phyloP scores from a whole-genome alignment of 1,140 invertebrate genomes.

The Cyclargus thomasi region DNA sequence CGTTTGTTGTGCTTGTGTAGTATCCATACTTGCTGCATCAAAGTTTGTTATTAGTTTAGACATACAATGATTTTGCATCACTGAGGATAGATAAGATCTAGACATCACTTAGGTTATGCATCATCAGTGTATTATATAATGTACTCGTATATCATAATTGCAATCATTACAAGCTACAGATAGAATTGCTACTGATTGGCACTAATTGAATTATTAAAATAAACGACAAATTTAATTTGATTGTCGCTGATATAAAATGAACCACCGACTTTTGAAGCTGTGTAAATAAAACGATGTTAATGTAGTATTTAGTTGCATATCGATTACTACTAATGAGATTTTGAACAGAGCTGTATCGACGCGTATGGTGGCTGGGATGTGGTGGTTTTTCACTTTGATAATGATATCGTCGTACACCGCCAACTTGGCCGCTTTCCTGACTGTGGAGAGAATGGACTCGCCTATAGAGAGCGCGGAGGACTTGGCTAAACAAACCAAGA shows the following conservation, averaged over 20 bases:
- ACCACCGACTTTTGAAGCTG: too few relatives aligned
- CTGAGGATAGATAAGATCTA: neutral
- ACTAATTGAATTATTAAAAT: neutral
- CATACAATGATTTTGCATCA: conserved; percentile 28
- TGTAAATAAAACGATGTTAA: neutral
- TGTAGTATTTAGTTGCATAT: neutral
- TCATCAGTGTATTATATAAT: neutral
- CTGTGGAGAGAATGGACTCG: conserved; percentile 96
- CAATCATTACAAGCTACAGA: neutral
- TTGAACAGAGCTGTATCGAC: conserved; percentile 86
- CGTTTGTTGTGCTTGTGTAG: conserved; percentile 57
- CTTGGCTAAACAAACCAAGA: conserved; percentile 96
- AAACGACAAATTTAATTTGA: neutral
- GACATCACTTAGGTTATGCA: neutral
- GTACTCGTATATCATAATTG: neutral
- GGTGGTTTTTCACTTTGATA: conserved; percentile 99
- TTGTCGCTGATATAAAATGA: too few relatives aligned
- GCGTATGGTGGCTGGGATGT: conserved; percentile 92
- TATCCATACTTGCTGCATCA: conserved; percentile 74
- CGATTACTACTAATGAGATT: neutral
- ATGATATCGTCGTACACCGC: conserved; percentile 99
- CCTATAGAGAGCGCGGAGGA: conserved; percentile 97
- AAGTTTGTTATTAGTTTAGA: conserved; percentile 42
- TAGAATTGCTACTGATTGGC: neutral
- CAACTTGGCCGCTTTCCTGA: conserved; percentile 97